Base-by-base conservation (phyloP, 2,113 vertebrate genomes). In the Pachypanchax playfairii region DNA sequence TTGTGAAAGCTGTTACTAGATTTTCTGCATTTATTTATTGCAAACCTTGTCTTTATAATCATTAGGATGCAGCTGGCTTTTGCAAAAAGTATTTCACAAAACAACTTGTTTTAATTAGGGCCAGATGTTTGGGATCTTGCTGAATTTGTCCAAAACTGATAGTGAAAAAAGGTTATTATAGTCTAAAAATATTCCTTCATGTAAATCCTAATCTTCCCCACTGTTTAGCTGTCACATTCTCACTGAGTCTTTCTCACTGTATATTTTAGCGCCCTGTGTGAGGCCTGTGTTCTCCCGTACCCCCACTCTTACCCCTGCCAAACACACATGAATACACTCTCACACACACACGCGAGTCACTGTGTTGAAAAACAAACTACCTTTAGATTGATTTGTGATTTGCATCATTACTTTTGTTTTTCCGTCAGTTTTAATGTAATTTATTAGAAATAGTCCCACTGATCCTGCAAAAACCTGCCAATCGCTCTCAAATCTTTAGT, bases 261-360 rank as follows among this genome's bases (percentile, higher is more conserved):
- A 90, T 92, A 90, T 90, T 89, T 92, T 91, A 91, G 75, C 90
- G 85, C 90, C 72, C 78, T 49, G 75, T 43, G 74, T 82, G 78
- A 76, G 73, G 65, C 75, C 59, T 54, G 69, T 73, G 61, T 70
- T 83, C 64, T 70, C 76, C 73, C 15, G 33, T 66, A 56, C 47
- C 64, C 82, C 75, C 75, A 51, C 70, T 66, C 77, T 56, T 33
- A n/a, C 64, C 24, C 25, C 24, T 2, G 3, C 33, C 25, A 38
- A 43, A 44, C 29, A 3, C 58, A 13, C 55, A 35, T 15, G 22
- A n/a, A 20, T 65, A 47, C 60, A 28, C 56, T 22, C 50, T 33
- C 46, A 59, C 49, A 28, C 4, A 31, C 29, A 5, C 29, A 31
- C 29, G 6, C 29, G 53, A 79, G 71, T 57, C 49, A 67, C 61